Percentiles rank a stretch among this genome's conserved stretches.
phyloP scores from a whole-genome alignment of 2,113 vertebrate genomes.

The Taxidea taxus region DNA sequence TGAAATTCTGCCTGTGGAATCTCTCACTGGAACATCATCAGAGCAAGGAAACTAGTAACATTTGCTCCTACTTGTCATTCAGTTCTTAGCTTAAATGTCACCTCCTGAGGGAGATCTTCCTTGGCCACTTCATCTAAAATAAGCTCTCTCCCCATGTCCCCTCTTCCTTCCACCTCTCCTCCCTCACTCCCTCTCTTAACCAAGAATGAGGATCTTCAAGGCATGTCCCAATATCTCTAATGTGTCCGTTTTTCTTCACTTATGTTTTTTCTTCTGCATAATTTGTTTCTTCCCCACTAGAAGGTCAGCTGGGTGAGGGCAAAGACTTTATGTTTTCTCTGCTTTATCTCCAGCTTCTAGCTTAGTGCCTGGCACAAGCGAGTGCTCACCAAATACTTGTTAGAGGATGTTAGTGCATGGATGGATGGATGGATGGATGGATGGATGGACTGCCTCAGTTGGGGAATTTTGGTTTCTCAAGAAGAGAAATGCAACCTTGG shows the following conservation, averaged over 20 bases:
- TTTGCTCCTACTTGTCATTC: neutral
- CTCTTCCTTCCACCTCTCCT: neutral
- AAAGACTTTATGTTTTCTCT: neutral
- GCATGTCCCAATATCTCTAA: neutral
- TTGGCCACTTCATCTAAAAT: neutral
- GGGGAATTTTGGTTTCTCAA: neutral
- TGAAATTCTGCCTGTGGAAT: neutral
- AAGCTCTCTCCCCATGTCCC: neutral
- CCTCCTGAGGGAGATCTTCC: neutral
- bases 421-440: neutral
- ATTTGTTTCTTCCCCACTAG: neutral
- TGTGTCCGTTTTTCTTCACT: neutral
- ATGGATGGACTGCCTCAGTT: neutral
- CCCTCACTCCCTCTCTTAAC: neutral
- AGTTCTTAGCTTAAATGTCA: slow-evolving; percentile 39
- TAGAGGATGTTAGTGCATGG: neutral
- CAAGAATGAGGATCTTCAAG: neutral
- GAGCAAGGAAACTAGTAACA: neutral
- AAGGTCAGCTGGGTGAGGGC: neutral
- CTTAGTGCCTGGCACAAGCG: neutral
- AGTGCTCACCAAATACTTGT: neutral
- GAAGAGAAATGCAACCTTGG: neutral
- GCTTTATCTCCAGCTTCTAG: neutral
- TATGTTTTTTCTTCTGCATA: neutral
- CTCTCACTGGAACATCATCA: neutral